Evolutionary conservation across 1,140 invertebrate species (phyloP).

Genomic region (Diprion similis): DNA sequence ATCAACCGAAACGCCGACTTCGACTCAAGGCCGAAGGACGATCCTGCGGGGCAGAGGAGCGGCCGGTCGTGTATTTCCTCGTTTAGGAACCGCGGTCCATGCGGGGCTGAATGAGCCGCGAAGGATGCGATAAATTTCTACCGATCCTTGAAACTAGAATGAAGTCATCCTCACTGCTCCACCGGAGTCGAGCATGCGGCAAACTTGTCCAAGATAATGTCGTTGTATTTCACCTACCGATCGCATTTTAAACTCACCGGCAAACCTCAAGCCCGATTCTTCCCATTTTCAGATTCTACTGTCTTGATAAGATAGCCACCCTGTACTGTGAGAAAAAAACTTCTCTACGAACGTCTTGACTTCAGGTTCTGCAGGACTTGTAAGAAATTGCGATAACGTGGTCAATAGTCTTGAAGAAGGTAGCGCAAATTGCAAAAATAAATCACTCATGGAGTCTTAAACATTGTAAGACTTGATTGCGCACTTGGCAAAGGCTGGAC

Average conservation of each 20-base stretch:
- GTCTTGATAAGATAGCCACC: neutral
- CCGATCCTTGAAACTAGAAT: neutral
- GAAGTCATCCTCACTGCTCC: neutral
- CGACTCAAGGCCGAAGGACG: slow-evolving; percentile 29
- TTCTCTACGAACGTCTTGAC: neutral
- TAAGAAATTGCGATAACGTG: no score
- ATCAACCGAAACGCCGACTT: slow-evolving; percentile 33
- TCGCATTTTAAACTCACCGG: slow-evolving; percentile 2
- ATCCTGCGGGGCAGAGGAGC: slow-evolving; percentile 12
- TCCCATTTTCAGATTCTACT: neutral
- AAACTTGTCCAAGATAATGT: neutral
- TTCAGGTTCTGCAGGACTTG: no score
- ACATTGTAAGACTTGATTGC: no score
- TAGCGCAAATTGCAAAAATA: no score
- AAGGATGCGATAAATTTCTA: slow-evolving; percentile 6
- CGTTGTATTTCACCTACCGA: neutral
- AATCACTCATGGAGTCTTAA: no score
- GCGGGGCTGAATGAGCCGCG: neutral
- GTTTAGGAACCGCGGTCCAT: neutral
- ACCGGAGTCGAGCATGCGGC: neutral
- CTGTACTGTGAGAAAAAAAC: neutral
- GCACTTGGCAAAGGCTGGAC: no score
- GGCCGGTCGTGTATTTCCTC: neutral
- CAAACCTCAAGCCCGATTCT: neutral
- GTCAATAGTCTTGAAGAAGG: no score